phyloP scores from a whole-genome alignment of 2,888 invertebrate species.

The Argyresthia albistria region DNA sequence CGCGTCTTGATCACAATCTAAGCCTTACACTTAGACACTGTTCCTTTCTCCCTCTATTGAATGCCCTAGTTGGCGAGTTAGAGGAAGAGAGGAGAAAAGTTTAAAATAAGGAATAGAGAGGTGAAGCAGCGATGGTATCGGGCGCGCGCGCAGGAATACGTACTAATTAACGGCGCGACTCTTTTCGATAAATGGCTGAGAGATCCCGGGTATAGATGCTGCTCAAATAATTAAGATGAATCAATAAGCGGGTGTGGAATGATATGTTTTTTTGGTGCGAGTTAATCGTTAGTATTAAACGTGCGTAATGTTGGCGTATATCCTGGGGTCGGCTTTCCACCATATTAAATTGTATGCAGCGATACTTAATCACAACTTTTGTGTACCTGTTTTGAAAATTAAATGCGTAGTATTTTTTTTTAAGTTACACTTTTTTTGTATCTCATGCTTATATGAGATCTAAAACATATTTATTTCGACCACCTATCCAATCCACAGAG shows the following conservation, averaged over 20 bases:
- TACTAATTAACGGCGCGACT: slow-evolving; percentile 56
- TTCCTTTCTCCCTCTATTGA: slow-evolving; percentile 26
- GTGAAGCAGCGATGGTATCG: slow-evolving; percentile 57
- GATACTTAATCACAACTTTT: too few relatives aligned
- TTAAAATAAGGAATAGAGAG: slow-evolving; percentile 47
- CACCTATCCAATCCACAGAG: too few relatives aligned
- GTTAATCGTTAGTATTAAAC: too few relatives aligned
- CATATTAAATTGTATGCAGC: too few relatives aligned
- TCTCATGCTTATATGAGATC: too few relatives aligned
- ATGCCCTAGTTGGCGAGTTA: slow-evolving; percentile 13
- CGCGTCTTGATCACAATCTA: slow-evolving; percentile 45
- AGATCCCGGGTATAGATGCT: slow-evolving; percentile 25
- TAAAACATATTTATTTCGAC: too few relatives aligned
- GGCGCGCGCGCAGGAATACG: slow-evolving; percentile 43
- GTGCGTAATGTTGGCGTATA: too few relatives aligned
- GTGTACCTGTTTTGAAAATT: too few relatives aligned
- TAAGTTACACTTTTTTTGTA: too few relatives aligned
- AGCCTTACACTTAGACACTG: slow-evolving; percentile 25
- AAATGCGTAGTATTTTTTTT: too few relatives aligned
- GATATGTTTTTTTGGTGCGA: neutral
- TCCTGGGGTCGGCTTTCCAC: too few relatives aligned
- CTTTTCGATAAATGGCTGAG: slow-evolving; percentile 26
- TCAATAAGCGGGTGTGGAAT: slow-evolving; percentile 17
- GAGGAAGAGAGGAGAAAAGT: slow-evolving; percentile 20
- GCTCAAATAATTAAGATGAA: slow-evolving; percentile 47